A percentile compares a stretch with the other conserved stretches of the same genome.
Conservation (phyloP, 2,888 invertebrate species). For the Amphipoea oculea region DNA sequence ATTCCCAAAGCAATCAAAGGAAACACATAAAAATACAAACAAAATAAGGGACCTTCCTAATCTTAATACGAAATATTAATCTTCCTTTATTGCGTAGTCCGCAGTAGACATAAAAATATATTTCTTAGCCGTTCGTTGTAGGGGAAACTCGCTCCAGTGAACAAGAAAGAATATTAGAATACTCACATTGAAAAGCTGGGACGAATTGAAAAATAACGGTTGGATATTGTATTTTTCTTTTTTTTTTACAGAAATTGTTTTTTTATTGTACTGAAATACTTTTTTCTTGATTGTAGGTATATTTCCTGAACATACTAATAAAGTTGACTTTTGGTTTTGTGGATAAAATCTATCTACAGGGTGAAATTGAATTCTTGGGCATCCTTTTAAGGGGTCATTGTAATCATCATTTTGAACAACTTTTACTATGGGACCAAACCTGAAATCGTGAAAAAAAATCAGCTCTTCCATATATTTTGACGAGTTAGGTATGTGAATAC, state of each 20-base stretch:
- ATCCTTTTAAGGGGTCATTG: too few species aligned
- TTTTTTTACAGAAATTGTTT: slow-evolving; percentile 36
- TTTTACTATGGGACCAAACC: too few species aligned
- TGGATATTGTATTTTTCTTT: slow-evolving; percentile 56
- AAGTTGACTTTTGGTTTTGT: neutral
- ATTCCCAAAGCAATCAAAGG: slow-evolving; percentile 16
- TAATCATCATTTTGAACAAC: too few species aligned
- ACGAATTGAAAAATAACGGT: slow-evolving; percentile 70
- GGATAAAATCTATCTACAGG: neutral
- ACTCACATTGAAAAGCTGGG: slow-evolving; percentile 71
- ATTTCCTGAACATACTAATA: neutral
- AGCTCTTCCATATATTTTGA: too few species aligned
- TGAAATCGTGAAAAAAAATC: too few species aligned
- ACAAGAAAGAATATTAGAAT: slow-evolving; percentile 77
- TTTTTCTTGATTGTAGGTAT: neutral
- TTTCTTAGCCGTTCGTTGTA: slow-evolving; percentile 65
- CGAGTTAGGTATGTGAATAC: too few species aligned
- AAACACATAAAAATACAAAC: slow-evolving; percentile 64
- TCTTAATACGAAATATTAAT: slow-evolving; percentile 78
- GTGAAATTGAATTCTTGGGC: too few species aligned
- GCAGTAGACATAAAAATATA: slow-evolving; percentile 70
- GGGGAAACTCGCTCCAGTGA: slow-evolving; percentile 72
- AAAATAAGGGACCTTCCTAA: slow-evolving; percentile 64
- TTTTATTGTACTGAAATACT: slow-evolving; percentile 18
- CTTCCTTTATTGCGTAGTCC: slow-evolving; percentile 73